A percentile compares a stretch with the other conserved stretches of the same genome.
These are phyloP conservation scores for Tinamus major DNA, from an alignment of 2,797 vertebrate species.

Conservation along the genomic window DNA sequence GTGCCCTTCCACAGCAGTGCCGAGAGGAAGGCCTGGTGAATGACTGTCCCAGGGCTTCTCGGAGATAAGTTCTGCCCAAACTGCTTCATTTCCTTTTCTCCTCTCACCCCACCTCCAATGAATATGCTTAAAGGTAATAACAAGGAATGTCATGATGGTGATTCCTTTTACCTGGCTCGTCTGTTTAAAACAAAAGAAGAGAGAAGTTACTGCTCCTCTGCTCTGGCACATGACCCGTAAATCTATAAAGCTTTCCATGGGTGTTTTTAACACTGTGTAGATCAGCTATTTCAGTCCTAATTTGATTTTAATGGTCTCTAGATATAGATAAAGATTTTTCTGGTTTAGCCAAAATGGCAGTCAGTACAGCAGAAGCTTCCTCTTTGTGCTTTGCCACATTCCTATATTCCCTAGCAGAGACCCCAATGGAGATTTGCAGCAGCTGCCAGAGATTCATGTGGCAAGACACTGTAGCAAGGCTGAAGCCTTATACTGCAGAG, in stretches of 20 bases:
- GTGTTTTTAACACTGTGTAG: not conserved
- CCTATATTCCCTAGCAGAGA: not conserved
- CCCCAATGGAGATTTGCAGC: not conserved
- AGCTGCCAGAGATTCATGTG: not conserved
- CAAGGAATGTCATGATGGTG: not conserved
- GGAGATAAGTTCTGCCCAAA: not conserved
- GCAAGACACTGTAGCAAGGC: not conserved
- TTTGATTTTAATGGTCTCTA: not conserved
- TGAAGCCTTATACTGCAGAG: not conserved
- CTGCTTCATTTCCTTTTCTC: not conserved
- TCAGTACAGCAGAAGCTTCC: not conserved
- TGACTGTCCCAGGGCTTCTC: not conserved
- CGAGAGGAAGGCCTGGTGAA: not conserved
- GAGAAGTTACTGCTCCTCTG: not conserved
- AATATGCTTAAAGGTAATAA: not conserved
- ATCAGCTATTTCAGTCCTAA: not conserved
- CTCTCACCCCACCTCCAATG: not conserved
- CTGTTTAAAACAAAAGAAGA: not conserved
- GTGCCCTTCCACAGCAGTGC: not conserved
- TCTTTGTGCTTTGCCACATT: not conserved
- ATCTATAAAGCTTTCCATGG: not conserved
- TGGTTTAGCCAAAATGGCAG: not conserved
- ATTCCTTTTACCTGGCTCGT: not conserved
- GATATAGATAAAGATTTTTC: not conserved
- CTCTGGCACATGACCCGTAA: not conserved